Evolutionary conservation across 2,113 vertebrate genomes (phyloP).

Genomic region (Ammodytes dubius): DNA sequence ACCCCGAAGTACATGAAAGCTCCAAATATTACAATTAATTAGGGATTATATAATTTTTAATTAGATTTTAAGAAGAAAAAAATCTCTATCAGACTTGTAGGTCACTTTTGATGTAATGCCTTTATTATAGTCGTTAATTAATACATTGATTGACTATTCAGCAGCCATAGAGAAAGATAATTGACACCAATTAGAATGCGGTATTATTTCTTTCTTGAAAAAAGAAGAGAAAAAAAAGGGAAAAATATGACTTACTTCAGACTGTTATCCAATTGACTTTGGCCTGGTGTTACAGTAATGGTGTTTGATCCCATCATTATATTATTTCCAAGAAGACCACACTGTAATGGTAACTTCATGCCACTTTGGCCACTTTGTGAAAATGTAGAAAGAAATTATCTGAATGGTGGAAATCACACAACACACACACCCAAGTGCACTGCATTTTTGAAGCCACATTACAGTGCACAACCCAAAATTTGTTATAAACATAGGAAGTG

Average conservation of each 20-base stretch:
- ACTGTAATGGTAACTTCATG: constrained; percentile 72
- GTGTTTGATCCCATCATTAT: constrained; percentile 72
- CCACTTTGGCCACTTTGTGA: constrained; percentile 75
- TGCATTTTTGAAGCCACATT: constrained; percentile 52
- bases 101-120: constrained; percentile 56
- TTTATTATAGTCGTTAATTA: constrained; percentile 73
- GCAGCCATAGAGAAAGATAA: constrained; percentile 54
- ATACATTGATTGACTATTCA: constrained; percentile 63
- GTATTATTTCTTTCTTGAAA: constrained; percentile 62
- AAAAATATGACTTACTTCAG: neutral
- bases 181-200: constrained; percentile 62
- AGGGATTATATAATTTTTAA: constrained; percentile 82
- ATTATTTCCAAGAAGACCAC: constrained; percentile 52
- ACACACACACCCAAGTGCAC: constrained; percentile 8
- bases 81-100: constrained; percentile 78
- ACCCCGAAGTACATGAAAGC: constrained; percentile 77
- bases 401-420: constrained; percentile 62
- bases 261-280: constrained; percentile 47
- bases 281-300: constrained; percentile 60
- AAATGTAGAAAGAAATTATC: constrained; percentile 75
- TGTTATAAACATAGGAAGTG: constrained; percentile 73
- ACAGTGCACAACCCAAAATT: constrained; percentile 62
- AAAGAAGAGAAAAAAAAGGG: neutral
- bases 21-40: constrained; percentile 81
- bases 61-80: constrained; percentile 76